Evolutionary conservation across 2,888 invertebrate species (phyloP).

Genomic region (Trimorus sp.): DNA sequence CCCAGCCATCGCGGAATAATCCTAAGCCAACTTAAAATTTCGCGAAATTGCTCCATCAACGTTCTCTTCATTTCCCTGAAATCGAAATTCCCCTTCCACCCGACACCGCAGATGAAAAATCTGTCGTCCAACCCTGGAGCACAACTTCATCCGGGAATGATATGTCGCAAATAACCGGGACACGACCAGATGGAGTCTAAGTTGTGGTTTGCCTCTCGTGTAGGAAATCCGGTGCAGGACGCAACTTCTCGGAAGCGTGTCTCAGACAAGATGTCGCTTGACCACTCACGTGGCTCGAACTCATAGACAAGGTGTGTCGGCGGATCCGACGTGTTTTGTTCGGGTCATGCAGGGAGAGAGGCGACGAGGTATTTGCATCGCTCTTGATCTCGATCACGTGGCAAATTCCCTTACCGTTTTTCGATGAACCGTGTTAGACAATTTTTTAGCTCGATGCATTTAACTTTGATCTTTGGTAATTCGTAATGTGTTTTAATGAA

Average conservation of each 20-base stretch:
- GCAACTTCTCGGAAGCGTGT: conserved; percentile 53
- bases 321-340: conserved; percentile 49
- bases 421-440: no score
- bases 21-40: no score
- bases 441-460: no score
- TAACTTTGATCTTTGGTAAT: no score
- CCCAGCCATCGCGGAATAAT: no score
- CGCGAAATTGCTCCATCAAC: no score
- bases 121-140: not conserved
- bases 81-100: no score
- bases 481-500: no score
- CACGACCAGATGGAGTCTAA: conserved; percentile 49
- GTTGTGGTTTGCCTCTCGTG: conserved; percentile 53
- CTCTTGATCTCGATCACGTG: conserved; percentile 1
- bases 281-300: conserved; percentile 55
- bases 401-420: not conserved
- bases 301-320: conserved; percentile 50
- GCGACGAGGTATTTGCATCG: conserved; percentile 19
- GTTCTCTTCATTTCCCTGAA: no score
- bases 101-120: not conserved
- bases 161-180: conserved; percentile 52
- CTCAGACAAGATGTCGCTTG: conserved; percentile 59
- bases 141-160: conserved; percentile 34
- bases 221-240: conserved; percentile 59
- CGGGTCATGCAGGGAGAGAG: conserved; percentile 12